A percentile compares a stretch with the other conserved stretches of the same genome.
Evolutionary conservation across 2,113 vertebrate genomes (phyloP).

Genomic region (Dendropsophus ebraccatus): DNA sequence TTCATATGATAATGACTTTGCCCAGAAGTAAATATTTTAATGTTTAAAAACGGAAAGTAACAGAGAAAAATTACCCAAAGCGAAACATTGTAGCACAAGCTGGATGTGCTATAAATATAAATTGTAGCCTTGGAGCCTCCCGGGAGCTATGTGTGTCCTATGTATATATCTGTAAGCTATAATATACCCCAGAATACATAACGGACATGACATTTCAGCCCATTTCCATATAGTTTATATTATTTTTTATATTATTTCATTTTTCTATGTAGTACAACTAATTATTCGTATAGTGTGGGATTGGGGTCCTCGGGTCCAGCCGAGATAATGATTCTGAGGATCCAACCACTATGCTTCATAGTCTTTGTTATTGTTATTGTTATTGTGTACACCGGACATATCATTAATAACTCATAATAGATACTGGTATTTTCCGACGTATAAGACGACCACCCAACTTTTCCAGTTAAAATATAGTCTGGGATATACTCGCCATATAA

Average conservation of each 20-base stretch:
- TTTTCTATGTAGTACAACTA: neutral
- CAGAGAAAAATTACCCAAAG: conserved; percentile 18
- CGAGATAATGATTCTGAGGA: neutral
- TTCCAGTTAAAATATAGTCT: too few relatives aligned
- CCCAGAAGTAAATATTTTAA: conserved; percentile 2
- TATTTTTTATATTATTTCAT: neutral
- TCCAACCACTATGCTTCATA: neutral
- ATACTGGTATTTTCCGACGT: too few relatives aligned
- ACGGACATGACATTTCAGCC: neutral
- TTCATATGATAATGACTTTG: conserved; percentile 15
- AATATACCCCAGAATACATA: neutral
- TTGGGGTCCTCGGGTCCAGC: neutral
- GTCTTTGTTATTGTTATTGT: too few relatives aligned
- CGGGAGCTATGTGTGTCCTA: neutral
- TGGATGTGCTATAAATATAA: neutral
- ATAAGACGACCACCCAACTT: too few relatives aligned
- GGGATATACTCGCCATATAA: too few relatives aligned
- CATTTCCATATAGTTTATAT: neutral
- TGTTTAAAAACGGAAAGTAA: neutral
- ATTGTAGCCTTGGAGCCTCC: neutral
- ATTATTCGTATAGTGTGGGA: neutral
- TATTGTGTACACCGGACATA: too few relatives aligned
- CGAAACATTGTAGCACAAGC: neutral
- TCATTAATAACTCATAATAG: too few relatives aligned
- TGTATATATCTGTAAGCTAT: conserved; percentile 10